Evolutionary conservation across 1,140 invertebrate species (phyloP).

Genomic region (Oncopeltus fasciatus): DNA sequence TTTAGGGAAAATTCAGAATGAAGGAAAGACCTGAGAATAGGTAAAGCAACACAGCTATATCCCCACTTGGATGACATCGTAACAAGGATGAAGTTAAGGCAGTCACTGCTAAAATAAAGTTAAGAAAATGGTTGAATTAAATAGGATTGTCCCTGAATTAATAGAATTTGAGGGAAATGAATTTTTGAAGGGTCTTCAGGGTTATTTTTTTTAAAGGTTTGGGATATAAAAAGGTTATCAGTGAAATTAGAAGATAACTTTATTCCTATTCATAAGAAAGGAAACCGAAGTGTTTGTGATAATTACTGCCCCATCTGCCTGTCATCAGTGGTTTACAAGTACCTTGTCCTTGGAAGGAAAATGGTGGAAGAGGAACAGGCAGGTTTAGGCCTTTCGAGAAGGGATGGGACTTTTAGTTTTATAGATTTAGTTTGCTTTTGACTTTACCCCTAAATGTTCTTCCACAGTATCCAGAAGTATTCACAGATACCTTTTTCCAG

Average conservation of each 20-base stretch:
- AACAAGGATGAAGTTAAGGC: too few relatives aligned
- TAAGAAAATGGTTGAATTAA: not conserved
- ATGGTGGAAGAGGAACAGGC: not conserved
- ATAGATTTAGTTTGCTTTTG: too few relatives aligned
- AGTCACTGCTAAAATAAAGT: too few relatives aligned
- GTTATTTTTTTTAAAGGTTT: not conserved
- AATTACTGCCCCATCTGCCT: not conserved
- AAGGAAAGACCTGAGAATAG: too few relatives aligned
- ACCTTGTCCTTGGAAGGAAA: not conserved
- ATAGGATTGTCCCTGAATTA: not conserved
- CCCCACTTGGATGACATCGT: too few relatives aligned
- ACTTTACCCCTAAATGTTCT: too few relatives aligned
- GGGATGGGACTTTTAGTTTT: too few relatives aligned
- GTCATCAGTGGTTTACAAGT: not conserved
- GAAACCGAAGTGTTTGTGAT: not conserved
- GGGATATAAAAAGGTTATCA: not conserved
- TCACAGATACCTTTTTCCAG: too few relatives aligned
- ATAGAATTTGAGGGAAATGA: not conserved
- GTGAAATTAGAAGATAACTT: not conserved
- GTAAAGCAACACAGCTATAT: too few relatives aligned
- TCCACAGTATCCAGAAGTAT: too few relatives aligned
- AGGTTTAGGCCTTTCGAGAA: not conserved
- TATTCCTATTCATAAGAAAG: not conserved
- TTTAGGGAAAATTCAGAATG: too few relatives aligned
- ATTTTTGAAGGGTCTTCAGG: not conserved